Percentiles rank a stretch among this genome's conserved stretches.
Evolutionary conservation across 1,140 invertebrate genomes (phyloP).

Genomic region (Lepidotrigona ventralis): DNA sequence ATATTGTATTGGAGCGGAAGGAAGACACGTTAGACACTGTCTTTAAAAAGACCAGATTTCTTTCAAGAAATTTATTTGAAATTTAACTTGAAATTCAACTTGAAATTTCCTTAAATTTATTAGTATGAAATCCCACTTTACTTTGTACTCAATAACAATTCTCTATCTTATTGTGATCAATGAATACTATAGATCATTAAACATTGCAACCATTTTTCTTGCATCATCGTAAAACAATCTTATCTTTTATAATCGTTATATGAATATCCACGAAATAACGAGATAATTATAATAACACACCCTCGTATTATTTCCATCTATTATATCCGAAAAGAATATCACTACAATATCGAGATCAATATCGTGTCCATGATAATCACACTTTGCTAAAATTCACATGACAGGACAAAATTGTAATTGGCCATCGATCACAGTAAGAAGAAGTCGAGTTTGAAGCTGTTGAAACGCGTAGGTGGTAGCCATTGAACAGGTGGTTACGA

Average conservation of each 20-base stretch:
- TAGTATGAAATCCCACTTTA: too few species aligned
- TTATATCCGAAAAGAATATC: too few species aligned
- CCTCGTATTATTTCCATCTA: background rate
- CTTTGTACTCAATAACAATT: too few species aligned
- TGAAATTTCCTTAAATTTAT: too few species aligned
- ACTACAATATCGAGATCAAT: background rate
- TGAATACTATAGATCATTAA: too few species aligned
- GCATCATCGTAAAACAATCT: too few species aligned
- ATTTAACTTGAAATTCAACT: too few species aligned
- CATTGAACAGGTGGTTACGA: constrained; percentile 17
- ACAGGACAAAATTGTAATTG: background rate
- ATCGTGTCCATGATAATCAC: background rate
- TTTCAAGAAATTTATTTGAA: too few species aligned
- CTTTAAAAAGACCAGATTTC: too few species aligned
- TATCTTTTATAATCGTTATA: too few species aligned
- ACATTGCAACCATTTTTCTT: too few species aligned
- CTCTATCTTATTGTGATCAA: too few species aligned
- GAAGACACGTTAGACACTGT: background rate
- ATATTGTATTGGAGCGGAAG: background rate
- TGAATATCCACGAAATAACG: background rate
- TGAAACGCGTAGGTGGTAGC: constrained; percentile 2
- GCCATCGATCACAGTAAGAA: background rate
- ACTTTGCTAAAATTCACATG: background rate
- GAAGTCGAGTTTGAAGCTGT: background rate
- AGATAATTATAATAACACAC: background rate